phyloP scores from a whole-genome alignment of 2,797 vertebrate species.

The Notamacropus eugenii region DNA sequence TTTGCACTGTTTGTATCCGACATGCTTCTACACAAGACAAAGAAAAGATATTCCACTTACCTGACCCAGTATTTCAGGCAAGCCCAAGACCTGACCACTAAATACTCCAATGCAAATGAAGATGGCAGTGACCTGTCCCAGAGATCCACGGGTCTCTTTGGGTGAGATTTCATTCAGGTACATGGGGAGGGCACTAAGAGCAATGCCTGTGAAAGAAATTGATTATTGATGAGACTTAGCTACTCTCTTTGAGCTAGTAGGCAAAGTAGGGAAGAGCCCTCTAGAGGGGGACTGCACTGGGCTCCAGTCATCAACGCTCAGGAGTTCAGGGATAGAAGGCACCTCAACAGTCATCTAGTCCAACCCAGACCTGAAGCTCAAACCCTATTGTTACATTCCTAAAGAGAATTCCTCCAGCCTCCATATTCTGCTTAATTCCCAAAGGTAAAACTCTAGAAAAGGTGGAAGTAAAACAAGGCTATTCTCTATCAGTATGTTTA shows the following conservation, averaged over 20 bases:
- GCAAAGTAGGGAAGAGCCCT: background rate
- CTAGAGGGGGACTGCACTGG: background rate
- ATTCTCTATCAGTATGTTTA: background rate
- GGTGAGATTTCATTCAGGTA: constrained; percentile 97
- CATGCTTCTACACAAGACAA: background rate
- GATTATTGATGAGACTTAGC: background rate
- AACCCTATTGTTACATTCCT: background rate
- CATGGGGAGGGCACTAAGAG: constrained; percentile 94
- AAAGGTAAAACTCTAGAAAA: background rate
- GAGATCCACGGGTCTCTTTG: constrained; percentile 90
- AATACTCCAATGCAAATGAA: constrained; percentile 97
- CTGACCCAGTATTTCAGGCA: constrained; percentile 94
- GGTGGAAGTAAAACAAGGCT: background rate
- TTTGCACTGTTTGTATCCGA: background rate
- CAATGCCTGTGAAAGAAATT: constrained; percentile 87
- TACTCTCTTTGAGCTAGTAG: background rate
- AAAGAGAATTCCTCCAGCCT: background rate
- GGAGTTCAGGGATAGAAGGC: background rate
- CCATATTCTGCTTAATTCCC: background rate
- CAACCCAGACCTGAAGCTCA: background rate
- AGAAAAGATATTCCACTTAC: constrained; percentile 83
- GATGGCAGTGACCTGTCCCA: constrained; percentile 95
- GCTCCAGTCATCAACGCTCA: no score
- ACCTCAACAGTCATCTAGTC: background rate
- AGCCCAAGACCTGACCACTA: constrained; percentile 91